Percentiles rank a stretch among this genome's conserved stretches.
Conservation (phyloP, 23 tunicate species). For the Phallusia fumigata region DNA sequence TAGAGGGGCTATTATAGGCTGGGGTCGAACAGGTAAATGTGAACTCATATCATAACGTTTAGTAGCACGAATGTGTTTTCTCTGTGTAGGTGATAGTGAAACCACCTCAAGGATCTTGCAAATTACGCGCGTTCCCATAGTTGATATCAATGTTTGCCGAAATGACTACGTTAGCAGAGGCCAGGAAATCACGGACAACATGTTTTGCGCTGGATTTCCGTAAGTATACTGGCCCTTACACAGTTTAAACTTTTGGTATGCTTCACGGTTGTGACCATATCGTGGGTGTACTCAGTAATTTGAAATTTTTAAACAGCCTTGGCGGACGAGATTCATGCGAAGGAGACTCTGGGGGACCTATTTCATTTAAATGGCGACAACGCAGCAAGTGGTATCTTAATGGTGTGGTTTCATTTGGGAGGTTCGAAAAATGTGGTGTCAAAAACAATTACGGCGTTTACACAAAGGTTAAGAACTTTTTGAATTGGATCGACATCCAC, state of each 20-base stretch:
- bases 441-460: background rate
- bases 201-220: slow-evolving; percentile 47
- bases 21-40: background rate
- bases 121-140: background rate
- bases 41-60: too few relatives aligned
- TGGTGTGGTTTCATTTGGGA: background rate
- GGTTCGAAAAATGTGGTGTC: background rate
- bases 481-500: background rate
- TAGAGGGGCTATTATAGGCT: background rate
- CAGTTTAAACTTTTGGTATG: too few relatives aligned
- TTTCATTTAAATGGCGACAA: background rate
- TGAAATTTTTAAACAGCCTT: background rate
- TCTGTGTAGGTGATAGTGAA: background rate
- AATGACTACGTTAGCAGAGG: background rate
- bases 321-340: slow-evolving; percentile 14
- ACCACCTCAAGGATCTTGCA: background rate
- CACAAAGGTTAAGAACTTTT: background rate
- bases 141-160: background rate
- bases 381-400: background rate
- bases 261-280: too few relatives aligned
- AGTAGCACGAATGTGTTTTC: too few relatives aligned
- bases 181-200: slow-evolving; percentile 17
- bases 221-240: too few relatives aligned
- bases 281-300: too few relatives aligned
- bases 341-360: slow-evolving; percentile 38